A percentile compares a stretch with the other conserved stretches of the same genome.
These are phyloP conservation scores for Brachionus paranguensis DNA, from an alignment of 1,140 invertebrate genomes.

Conservation along the genomic window DNA sequence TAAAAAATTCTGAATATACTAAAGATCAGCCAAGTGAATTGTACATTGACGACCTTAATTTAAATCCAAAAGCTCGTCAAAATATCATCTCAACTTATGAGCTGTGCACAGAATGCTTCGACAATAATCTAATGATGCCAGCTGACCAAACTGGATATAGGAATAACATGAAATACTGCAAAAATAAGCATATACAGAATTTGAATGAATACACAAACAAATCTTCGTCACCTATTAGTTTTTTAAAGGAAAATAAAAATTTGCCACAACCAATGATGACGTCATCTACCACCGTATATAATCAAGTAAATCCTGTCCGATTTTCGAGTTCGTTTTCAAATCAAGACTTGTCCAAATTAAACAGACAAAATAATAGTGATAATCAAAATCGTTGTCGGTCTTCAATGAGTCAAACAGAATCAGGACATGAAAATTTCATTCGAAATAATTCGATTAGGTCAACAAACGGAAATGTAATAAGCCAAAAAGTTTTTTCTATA, in stretches of 20 bases:
- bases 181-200: not conserved
- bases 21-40: not conserved
- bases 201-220: not conserved
- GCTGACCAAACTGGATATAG: not conserved
- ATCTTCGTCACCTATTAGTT: not conserved
- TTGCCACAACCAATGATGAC: not conserved
- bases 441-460: not conserved
- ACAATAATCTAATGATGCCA: not conserved
- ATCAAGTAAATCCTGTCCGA: not conserved
- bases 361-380: not conserved
- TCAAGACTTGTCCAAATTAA: slow-evolving; percentile 20
- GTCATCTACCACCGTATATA: not conserved
- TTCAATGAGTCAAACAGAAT: not conserved
- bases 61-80: not conserved
- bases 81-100: slow-evolving; percentile 40
- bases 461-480: slow-evolving; percentile 7
- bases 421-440: not conserved
- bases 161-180: not conserved
- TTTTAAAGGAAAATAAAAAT: not conserved
- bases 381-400: not conserved
- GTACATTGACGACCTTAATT: not conserved
- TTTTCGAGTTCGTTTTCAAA: slow-evolving; percentile 1
- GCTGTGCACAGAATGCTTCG: slow-evolving; percentile 28
- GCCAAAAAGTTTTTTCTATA: not conserved
- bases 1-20: not conserved